phyloP scores from a whole-genome alignment of 2,113 vertebrate genomes.

The Blennius ocellaris region DNA sequence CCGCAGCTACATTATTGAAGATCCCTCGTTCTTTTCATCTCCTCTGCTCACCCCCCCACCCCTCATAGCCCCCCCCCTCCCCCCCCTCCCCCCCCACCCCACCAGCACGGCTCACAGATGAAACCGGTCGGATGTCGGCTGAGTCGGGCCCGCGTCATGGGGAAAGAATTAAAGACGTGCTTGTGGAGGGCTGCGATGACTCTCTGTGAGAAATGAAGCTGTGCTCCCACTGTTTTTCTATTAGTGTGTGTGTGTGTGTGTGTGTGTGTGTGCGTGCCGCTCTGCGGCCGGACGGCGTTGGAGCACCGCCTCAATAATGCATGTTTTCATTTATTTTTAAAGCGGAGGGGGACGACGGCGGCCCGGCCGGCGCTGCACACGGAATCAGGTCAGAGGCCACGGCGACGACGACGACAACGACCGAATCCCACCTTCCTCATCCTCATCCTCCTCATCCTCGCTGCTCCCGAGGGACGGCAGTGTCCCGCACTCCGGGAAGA shows the following conservation, averaged over 20 bases:
- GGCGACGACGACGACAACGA: background rate
- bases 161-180: slow-evolving; percentile 75
- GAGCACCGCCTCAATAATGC: slow-evolving; percentile 77
- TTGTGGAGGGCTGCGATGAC: slow-evolving; percentile 73
- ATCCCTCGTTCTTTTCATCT: slow-evolving; percentile 36
- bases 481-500: slow-evolving; percentile 46
- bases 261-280: slow-evolving; percentile 34
- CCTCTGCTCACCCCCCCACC: slow-evolving; percentile 43
- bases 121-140: slow-evolving; percentile 54
- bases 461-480: slow-evolving; percentile 71
- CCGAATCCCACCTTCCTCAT: background rate
- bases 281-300: slow-evolving; percentile 58
- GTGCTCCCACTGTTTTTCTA: slow-evolving; percentile 80
- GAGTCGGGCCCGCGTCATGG: slow-evolving; percentile 38
- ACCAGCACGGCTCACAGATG: slow-evolving; percentile 59
- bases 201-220: slow-evolving; percentile 78
- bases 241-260: slow-evolving; percentile 55
- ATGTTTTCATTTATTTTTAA: slow-evolving; percentile 79
- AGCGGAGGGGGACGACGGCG: slow-evolving; percentile 28
- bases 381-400: slow-evolving; percentile 68
- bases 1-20: slow-evolving; percentile 69
- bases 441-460: background rate
- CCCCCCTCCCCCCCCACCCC: slow-evolving; percentile 4
- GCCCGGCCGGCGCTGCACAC: background rate
- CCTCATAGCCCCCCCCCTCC: slow-evolving; percentile 34